Evolutionary conservation across 2,797 vertebrate species (phyloP).

Genomic region (Thaleichthys pacificus): DNA sequence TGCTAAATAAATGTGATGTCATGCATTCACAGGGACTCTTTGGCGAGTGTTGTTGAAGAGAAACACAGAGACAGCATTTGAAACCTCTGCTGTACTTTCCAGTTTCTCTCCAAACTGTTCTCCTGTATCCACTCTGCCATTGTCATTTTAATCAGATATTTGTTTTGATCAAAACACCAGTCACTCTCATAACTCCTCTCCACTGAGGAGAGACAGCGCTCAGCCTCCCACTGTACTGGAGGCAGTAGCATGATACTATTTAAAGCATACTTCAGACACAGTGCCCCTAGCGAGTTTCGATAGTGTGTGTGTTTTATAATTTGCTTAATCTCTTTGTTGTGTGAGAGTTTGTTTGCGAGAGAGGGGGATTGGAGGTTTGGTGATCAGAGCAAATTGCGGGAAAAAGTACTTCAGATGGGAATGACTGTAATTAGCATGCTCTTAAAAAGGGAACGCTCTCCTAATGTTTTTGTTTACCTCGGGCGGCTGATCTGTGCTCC

Average conservation of each 20-base stretch:
- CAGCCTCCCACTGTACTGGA: conserved; percentile 50
- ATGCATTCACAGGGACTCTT: too few relatives aligned
- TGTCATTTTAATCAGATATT: conserved; percentile 44
- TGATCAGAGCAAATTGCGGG: conserved; percentile 80
- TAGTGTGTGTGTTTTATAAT: conserved; percentile 71
- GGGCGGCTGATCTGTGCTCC: conserved; percentile 78
- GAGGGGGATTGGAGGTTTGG: conserved; percentile 75
- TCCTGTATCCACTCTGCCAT: neutral
- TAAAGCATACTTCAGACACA: conserved; percentile 75
- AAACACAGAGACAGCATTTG: neutral
- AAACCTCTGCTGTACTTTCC: neutral
- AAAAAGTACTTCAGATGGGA: conserved; percentile 81
- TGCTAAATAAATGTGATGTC: too few relatives aligned
- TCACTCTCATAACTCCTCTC: conserved; percentile 63
- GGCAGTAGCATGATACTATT: conserved; percentile 70
- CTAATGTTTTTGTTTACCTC: conserved; percentile 80
- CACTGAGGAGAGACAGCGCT: conserved; percentile 55
- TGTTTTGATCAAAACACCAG: conserved; percentile 61
- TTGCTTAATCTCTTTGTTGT: conserved; percentile 77
- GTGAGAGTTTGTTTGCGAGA: conserved; percentile 78
- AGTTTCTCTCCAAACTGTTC: neutral
- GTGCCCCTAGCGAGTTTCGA: conserved; percentile 69
- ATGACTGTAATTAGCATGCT: conserved; percentile 81
- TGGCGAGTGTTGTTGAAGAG: neutral
- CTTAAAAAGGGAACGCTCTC: conserved; percentile 78